phyloP scores from a whole-genome alignment of 2,113 vertebrate genomes.

The Dolichotis patagonum region DNA sequence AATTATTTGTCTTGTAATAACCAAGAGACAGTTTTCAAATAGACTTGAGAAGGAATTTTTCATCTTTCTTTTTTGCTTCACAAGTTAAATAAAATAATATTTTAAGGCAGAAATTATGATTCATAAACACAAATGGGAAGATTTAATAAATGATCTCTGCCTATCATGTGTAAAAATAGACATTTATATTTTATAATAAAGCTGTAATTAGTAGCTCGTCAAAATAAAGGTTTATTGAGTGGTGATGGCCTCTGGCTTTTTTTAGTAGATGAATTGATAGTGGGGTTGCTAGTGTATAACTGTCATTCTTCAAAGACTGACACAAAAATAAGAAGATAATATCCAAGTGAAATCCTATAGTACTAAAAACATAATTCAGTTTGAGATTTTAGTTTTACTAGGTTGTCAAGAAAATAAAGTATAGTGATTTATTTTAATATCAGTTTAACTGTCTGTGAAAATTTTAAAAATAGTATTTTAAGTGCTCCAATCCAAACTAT shows the following conservation, averaged over 20 bases:
- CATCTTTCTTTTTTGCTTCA: neutral
- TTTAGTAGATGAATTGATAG: neutral
- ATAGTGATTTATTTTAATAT: conserved; percentile 39
- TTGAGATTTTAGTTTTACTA: conserved; percentile 47
- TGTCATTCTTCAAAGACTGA: conserved; percentile 18
- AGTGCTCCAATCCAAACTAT: neutral
- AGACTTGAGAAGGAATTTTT: conserved; percentile 3
- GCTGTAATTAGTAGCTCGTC: neutral
- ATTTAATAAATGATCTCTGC: neutral
- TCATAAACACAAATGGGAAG: neutral
- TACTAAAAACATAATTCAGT: neutral
- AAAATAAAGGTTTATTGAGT: neutral
- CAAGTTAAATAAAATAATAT: neutral
- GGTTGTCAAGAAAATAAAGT: conserved; percentile 56
- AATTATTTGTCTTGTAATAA: neutral
- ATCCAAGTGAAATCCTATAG: neutral
- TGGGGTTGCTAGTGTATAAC: neutral
- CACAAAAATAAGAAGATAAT: neutral
- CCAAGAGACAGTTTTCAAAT: neutral
- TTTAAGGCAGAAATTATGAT: conserved; percentile 22
- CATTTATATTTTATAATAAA: conserved; percentile 48
- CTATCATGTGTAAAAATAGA: neutral
- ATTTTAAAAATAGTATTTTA: conserved; percentile 52
- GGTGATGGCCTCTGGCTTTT: neutral
- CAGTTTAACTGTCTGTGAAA: conserved; percentile 35